Percentiles rank a stretch among this genome's conserved stretches.
phyloP scores from a whole-genome alignment of 2,888 invertebrate species.

The Hedya salicella region DNA sequence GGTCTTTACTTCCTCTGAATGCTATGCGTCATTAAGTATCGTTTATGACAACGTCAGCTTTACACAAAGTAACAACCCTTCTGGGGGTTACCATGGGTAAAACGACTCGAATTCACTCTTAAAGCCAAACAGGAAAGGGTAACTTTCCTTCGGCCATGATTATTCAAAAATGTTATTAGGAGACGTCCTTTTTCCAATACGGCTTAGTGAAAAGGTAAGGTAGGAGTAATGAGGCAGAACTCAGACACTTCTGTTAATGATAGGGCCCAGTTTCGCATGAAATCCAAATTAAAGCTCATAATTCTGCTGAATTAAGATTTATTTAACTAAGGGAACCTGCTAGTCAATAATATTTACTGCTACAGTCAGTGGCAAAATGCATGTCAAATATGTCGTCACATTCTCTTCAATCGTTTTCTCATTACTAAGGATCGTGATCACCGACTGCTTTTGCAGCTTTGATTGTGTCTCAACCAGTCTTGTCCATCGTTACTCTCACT shows the following conservation, averaged over 20 bases:
- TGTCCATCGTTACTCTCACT: too few species aligned
- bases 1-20: conserved; percentile 63
- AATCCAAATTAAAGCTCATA: conserved; percentile 35
- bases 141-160: conserved; percentile 50
- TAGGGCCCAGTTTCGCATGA: conserved; percentile 44
- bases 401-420: too few species aligned
- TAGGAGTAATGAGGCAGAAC: conserved; percentile 67
- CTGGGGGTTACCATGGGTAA: conserved; percentile 52
- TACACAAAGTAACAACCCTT: conserved; percentile 78
- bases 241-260: conserved; percentile 57
- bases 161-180: conserved; percentile 58
- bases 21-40: conserved; percentile 79
- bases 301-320: conserved; percentile 36
- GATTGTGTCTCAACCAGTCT: too few species aligned
- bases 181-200: conserved; percentile 63
- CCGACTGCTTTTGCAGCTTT: too few species aligned
- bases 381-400: too few species aligned
- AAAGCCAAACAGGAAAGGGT: conserved; percentile 50
- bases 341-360: conserved; percentile 15
- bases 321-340: conserved; percentile 25
- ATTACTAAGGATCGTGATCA: too few species aligned
- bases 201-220: conserved; percentile 59
- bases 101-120: conserved; percentile 59
- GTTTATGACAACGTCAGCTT: conserved; percentile 75
- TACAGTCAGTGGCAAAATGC: background rate